phyloP scores from a whole-genome alignment of 1,140 invertebrate genomes.

The Drosophila pectinifera region DNA sequence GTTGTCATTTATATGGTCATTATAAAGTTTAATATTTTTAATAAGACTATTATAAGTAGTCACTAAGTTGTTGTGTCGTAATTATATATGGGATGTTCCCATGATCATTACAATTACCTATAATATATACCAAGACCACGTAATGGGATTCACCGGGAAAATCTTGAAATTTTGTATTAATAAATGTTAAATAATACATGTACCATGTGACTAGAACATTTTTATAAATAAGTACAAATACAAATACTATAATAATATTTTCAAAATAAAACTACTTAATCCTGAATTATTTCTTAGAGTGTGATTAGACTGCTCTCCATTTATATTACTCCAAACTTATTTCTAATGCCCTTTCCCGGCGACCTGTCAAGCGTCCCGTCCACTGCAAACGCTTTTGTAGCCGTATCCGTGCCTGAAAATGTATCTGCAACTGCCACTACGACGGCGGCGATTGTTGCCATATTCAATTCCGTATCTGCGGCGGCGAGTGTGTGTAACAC shows the following conservation, averaged over 20 bases:
- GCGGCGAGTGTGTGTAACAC: conserved; percentile 37
- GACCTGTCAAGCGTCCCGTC: conserved; percentile 42
- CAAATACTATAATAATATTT: no score
- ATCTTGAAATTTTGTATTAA: no score
- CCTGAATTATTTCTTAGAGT: neutral
- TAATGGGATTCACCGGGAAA: neutral
- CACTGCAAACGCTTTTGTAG: conserved; percentile 33
- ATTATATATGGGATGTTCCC: no score
- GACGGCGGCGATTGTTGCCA: conserved; percentile 33
- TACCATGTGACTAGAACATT: no score
- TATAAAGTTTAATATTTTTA: neutral
- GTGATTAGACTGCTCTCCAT: conserved; percentile 9
- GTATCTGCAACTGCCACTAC: conserved; percentile 15
- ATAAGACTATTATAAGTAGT: neutral
- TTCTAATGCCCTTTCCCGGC: conserved; percentile 47
- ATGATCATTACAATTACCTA: no score
- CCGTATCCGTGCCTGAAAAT: conserved; percentile 14
- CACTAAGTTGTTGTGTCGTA: neutral
- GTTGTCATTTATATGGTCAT: neutral
- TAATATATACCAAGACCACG: neutral
- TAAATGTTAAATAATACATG: no score
- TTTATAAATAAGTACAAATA: no score
- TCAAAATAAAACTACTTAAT: neutral
- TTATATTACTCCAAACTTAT: conserved; percentile 53
- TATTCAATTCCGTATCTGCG: conserved; percentile 29